Evolutionary conservation across 2,113 vertebrate genomes (phyloP), one percentile per base, ranked within the genome.

Genomic region (Rhabdornis inornatus): DNA sequence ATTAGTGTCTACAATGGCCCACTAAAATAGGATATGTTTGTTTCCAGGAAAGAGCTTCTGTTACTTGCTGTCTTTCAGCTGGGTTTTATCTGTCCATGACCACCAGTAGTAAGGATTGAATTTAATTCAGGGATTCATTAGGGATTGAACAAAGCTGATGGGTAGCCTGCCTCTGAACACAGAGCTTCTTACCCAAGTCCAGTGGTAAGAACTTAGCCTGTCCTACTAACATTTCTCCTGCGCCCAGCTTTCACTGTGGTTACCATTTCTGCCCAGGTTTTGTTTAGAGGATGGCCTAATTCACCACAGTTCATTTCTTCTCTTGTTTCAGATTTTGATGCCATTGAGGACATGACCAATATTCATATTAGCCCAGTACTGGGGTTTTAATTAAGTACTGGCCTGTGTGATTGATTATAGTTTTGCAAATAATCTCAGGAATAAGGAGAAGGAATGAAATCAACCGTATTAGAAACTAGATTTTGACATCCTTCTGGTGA

Each of bases 11-110:
- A 85, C 70, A 72, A 82, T 65, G 71, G 76, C 39, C 94, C 50
- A 57, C 94, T 93, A 95, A 98, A 94, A 93, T 90, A 91, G 87
- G 68, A 77, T 30, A 39, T 63, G 4, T 65, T 93, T 95, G 83
- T 88, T 96, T 90, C 96, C 87, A 90, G 86, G 53, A 91, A 90
- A 86, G 50, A 20, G 59, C 80, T 83, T 15, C 30, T 59, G 80
- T 70, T 66, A 14, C 71, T 82, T 50, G 35, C 35, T 30, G 30
- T 53, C 49, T 65, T 89, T 79, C 66, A 64, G 39, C 7, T 2
- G 6, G n/a, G 45, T 31, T 77, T 85, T 53, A 17, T 47, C 94
- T 60, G 30, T 47, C 40, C 57, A 15, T 0, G 1, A 28, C 65
- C n/a, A 8, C 30, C 33, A 1, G 0, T 21, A 50, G 61, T 4